A percentile compares a stretch with the other conserved stretches of the same genome.
These are phyloP conservation scores for Rotaria macrura DNA, from an alignment of 2,888 invertebrate species.

Conservation along the genomic window DNA sequence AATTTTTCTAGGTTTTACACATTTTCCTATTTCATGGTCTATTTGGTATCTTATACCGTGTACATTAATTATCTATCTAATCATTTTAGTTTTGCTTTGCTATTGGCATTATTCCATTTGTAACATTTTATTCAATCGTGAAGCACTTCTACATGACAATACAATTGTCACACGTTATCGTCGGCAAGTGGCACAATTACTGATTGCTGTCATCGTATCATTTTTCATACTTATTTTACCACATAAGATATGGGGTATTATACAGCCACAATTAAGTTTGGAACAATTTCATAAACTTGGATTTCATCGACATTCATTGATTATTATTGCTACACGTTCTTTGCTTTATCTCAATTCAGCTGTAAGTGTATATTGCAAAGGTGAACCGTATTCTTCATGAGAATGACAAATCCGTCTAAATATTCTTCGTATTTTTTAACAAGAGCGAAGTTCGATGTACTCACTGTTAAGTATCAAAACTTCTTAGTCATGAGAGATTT, in stretches of 20 bases:
- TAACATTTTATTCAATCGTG: not conserved
- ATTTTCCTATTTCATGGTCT: not conserved
- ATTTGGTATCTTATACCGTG: constrained; percentile 21
- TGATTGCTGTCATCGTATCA: not conserved
- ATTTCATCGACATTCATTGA: not conserved
- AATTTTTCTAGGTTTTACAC: not conserved
- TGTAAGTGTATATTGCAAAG: too few species aligned
- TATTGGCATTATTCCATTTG: constrained; percentile 2
- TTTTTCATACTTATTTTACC: constrained; percentile 10
- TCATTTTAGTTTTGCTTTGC: not conserved
- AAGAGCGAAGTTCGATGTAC: too few species aligned
- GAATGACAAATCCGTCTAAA: too few species aligned
- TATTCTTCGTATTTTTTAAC: too few species aligned
- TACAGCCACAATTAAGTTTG: not conserved
- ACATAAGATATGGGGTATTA: not conserved
- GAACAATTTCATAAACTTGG: not conserved
- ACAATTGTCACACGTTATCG: constrained; percentile 10
- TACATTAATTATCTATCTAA: not conserved
- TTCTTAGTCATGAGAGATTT: too few species aligned
- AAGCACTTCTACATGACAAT: not conserved
- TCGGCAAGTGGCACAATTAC: not conserved
- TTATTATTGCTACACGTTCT: not conserved
- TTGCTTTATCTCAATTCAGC: not conserved
- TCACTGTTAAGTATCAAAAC: too few species aligned
- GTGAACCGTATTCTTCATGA: too few species aligned